A percentile compares a stretch with the other conserved stretches of the same genome.
Conservation (phyloP, 2,888 invertebrate genomes). For the Caenorhabditis sp. region DNA sequence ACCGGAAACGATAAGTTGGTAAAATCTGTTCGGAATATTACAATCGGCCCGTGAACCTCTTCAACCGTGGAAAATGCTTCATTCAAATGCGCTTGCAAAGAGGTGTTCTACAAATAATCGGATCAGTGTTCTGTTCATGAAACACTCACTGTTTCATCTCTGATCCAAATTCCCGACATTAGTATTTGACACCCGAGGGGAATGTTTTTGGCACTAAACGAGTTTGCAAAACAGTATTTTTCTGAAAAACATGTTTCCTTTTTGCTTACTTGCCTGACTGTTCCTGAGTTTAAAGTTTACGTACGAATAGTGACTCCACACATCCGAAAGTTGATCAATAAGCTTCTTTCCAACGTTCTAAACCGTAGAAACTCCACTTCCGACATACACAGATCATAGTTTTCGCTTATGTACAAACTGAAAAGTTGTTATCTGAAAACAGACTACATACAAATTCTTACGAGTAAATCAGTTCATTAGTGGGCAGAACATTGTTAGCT, state of each 20-base stretch:
- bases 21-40: slow-evolving; percentile 53
- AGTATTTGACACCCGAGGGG: slow-evolving; percentile 50
- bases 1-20: slow-evolving; percentile 63
- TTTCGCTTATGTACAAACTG: background rate
- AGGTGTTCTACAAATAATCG: slow-evolving; percentile 25
- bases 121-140: no score
- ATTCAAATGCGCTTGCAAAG: slow-evolving; percentile 35
- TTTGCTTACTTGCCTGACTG: no score
- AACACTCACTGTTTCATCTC: slow-evolving; percentile 21
- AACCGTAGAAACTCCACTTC: slow-evolving; percentile 15
- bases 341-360: slow-evolving; percentile 3
- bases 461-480: background rate
- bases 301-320: slow-evolving; percentile 1
- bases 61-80: slow-evolving; percentile 52
- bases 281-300: background rate
- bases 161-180: slow-evolving; percentile 45
- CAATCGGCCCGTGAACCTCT: slow-evolving; percentile 53
- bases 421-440: background rate
- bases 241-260: slow-evolving; percentile 12
- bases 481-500: slow-evolving; percentile 25
- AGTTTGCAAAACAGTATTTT: slow-evolving; percentile 25
- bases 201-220: slow-evolving; percentile 4
- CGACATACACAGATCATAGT: slow-evolving; percentile 7
- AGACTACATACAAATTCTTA: background rate
- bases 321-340: background rate